phyloP scores from a whole-genome alignment of 2,888 invertebrate species.

The Petrophora chlorosata region DNA sequence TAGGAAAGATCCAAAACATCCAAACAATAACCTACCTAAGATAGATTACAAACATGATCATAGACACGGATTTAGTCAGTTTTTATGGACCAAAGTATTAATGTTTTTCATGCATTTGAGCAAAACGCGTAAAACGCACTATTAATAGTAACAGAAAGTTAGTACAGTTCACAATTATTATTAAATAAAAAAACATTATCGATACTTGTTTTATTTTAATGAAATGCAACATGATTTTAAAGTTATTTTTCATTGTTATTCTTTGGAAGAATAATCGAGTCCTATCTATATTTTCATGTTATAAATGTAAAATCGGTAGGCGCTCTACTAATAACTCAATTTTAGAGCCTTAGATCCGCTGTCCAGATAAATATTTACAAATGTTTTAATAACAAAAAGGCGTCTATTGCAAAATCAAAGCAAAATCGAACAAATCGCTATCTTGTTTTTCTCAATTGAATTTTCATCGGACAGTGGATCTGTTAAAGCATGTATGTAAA shows the following conservation, averaged over 20 bases:
- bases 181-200: background rate
- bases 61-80: too few relatives aligned
- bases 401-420: too few relatives aligned
- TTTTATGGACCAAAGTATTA: too few relatives aligned
- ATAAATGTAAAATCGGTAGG: background rate
- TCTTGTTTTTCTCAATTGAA: background rate
- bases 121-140: too few relatives aligned
- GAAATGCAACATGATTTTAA: slow-evolving; percentile 4
- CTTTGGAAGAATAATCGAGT: slow-evolving; percentile 2
- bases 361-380: background rate
- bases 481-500: background rate
- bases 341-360: background rate
- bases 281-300: background rate
- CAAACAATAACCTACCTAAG: too few relatives aligned
- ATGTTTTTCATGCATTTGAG: too few relatives aligned
- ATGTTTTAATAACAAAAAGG: too few relatives aligned
- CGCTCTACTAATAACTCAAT: background rate
- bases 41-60: too few relatives aligned
- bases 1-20: too few relatives aligned
- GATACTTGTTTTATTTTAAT: slow-evolving; percentile 1
- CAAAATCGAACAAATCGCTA: too few relatives aligned
- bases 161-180: slow-evolving; percentile 10
- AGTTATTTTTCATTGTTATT: background rate
- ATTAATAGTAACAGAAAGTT: background rate
- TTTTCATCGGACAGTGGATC: background rate